Base-by-base conservation (phyloP, 2,113 vertebrate species). In the Larimichthys crocea region DNA sequence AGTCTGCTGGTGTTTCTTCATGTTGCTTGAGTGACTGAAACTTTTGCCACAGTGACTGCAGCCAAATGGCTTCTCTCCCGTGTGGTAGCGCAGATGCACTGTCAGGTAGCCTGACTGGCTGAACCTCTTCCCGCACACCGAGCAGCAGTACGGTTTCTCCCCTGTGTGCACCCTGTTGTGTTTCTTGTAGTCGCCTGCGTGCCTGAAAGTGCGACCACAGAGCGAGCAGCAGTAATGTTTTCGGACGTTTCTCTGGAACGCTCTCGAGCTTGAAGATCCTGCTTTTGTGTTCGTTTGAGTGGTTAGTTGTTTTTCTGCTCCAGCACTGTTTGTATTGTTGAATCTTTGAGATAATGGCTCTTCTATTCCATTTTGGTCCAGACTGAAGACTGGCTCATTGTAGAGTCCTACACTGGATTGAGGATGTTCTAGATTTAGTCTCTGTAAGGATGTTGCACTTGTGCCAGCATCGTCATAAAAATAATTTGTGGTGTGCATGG, bases 151-250 rank as follows among this genome's bases (percentile, higher is more conserved):
- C 10, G 84, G 81, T 74, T 91, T 90, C 87, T 94, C 93, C 12
- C 93, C 93, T 0, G 93, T 94, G 83, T 93, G 93, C 48, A 91
- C 88, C 48, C 93, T 57, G 83, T 62, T 88, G 75, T 94, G 93
- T 31, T 93, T 93, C 82, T 93, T 93, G 80, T 92, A 90, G 87
- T 94, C 92, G 1, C 93, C 90, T 0, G 92, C 92, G 44, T 94
- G 92, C 35, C 87, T 89, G 84, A 94, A 94, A 61, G 88, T 85
- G 35, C 92, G 93, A 3, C 90, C 87, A 0, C 93, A 94, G 29
- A 92, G 60, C 1, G 86, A 86, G 67, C 93, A 94, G 68, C 78
- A 69, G 78, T 94, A 94, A 2, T 87, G 89, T 68, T 93, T 94
- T 31, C 89, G 79, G 26, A 68, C 44, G 3, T 88, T 86, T 7